Base-by-base conservation (phyloP, 2,888 invertebrate genomes). In the Mamestra brassicae region DNA sequence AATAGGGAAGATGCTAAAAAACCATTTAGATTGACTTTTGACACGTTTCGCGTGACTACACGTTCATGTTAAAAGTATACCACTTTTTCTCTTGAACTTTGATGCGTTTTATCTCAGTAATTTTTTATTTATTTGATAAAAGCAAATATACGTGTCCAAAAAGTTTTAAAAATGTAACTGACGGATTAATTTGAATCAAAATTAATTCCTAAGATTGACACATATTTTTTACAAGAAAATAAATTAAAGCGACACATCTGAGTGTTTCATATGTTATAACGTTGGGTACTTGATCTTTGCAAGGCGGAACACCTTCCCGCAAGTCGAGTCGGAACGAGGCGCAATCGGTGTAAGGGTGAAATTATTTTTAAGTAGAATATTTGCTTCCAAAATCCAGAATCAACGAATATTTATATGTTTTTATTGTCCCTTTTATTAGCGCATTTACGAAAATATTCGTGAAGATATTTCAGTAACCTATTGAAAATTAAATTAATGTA, bases 331-430 rank as follows among this genome's bases (percentile, higher is more conserved):
- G 75, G 76, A 81, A 50, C 45, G 71, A 74, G 68, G 74, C 74
- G 85, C 74, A 79, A 85, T 86, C 87, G 88, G 89, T 88, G 89
- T 86, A 88, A 89, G 88, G 87, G 85, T 85, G 80, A 75, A 81
- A 88, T 89, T 89, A 88, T 92, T 93, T 85, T 91, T 90, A 91
- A 89, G 90, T 93, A 91, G 90, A 90, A 89, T 90, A 90, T 93
- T 94, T 91, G 94, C 95, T 95, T 95, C 92, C 92, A 92, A 94
- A 88, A 93, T 92, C 91, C 92, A 94, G 89, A 94, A 92, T 95
- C 96, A 96, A 96, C 96, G 96, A 96, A 96, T 95, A 94, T 95
- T 95, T 93, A 93, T 95, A 95, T 93, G 92, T 94, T 95, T 93
- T 95, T 95, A 91, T 92, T 92, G 90, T 89, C 91, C 92, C 89